Conservation (phyloP, 2,888 invertebrate genomes). For the Hetaerina titia region DNA sequence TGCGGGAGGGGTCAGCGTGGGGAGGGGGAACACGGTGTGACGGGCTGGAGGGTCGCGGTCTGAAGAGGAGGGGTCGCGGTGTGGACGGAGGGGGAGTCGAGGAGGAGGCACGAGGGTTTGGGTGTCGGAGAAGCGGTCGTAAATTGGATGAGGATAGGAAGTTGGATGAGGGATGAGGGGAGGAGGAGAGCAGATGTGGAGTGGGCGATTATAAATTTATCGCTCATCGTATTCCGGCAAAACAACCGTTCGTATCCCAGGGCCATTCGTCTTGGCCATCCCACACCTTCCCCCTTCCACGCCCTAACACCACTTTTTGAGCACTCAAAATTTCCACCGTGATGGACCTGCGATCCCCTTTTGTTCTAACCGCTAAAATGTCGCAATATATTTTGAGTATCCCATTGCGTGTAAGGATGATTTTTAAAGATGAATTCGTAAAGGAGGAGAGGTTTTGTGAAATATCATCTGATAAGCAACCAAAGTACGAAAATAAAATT, state of each 20-base stretch:
- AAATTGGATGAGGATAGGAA: not conserved
- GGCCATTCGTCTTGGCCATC: not conserved
- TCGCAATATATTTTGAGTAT: not conserved
- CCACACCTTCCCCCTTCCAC: not conserved
- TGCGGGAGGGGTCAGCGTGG: too few species aligned
- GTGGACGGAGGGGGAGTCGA: not conserved
- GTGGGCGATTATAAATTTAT: not conserved
- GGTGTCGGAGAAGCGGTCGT: not conserved
- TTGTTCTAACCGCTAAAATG: not conserved
- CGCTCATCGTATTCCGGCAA: conserved; percentile 23
- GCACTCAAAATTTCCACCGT: not conserved
- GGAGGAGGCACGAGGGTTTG: not conserved
- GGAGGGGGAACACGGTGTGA: too few species aligned
- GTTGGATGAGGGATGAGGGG: conserved; percentile 8
- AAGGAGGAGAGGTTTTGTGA: not conserved
- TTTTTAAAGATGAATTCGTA: not conserved
- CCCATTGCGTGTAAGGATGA: not conserved
- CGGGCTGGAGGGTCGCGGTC: too few species aligned
- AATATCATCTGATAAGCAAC: too few species aligned
- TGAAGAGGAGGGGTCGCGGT: not conserved
- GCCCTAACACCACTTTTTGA: not conserved
- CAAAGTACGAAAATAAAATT: too few species aligned
- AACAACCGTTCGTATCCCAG: not conserved
- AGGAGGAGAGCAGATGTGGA: conserved; percentile 41
- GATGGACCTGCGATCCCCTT: not conserved